Percentiles rank a stretch among this genome's conserved stretches.
These are phyloP conservation scores for Rhadina sibilatrix DNA, from an alignment of 2,113 vertebrate species.

Conservation along the genomic window DNA sequence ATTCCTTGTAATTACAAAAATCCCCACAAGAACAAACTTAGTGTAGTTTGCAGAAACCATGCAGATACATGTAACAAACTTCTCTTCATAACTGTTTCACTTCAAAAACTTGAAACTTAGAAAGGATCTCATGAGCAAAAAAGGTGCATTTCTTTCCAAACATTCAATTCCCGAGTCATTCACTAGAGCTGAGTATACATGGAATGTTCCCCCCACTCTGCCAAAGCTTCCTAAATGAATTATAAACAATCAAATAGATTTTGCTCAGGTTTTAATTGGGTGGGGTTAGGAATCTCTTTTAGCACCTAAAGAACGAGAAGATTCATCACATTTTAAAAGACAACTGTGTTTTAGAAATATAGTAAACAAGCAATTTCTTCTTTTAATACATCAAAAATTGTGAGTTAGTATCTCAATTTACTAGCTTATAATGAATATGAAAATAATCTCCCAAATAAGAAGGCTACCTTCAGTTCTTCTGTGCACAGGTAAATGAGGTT, in stretches of 20 bases:
- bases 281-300: neutral
- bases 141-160: neutral
- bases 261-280: neutral
- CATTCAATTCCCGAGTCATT: neutral
- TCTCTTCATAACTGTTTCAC: neutral
- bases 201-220: neutral
- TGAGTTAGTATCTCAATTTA: neutral
- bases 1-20: neutral
- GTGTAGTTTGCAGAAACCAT: neutral
- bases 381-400: neutral
- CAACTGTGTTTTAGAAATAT: neutral
- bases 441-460: slow-evolving; percentile 4
- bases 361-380: neutral
- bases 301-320: neutral
- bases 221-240: neutral
- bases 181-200: neutral
- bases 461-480: slow-evolving; percentile 88
- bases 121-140: neutral
- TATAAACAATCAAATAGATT: neutral
- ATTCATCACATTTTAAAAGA: neutral
- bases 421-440: neutral
- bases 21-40: neutral
- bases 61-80: neutral
- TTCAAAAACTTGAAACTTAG: neutral
- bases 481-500: slow-evolving; percentile 82